Percentiles rank a stretch among this genome's conserved stretches.
phyloP scores from a whole-genome alignment of 2,888 invertebrate species.

The Ochropleura leucogaster region DNA sequence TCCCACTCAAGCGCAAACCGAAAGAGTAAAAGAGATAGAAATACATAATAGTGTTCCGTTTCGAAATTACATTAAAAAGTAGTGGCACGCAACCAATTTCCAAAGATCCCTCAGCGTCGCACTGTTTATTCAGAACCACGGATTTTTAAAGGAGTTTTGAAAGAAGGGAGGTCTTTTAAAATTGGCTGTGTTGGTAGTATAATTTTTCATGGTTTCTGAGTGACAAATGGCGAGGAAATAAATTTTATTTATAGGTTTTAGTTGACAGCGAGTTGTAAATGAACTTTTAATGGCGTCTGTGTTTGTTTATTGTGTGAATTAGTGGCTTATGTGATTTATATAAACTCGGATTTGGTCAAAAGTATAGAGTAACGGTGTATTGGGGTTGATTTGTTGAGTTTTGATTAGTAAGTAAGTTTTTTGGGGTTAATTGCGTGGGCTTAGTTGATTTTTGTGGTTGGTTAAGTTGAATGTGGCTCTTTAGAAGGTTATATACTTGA shows the following conservation, averaged over 20 bases:
- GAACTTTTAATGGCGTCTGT: constrained; percentile 75
- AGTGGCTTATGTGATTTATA: constrained; percentile 68
- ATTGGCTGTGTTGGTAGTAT: constrained; percentile 61
- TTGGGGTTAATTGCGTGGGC: constrained; percentile 26
- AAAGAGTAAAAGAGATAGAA: constrained; percentile 46
- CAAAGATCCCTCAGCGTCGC: constrained; percentile 61
- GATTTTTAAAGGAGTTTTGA: constrained; percentile 56
- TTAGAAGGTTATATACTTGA: not conserved
- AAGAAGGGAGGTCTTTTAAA: constrained; percentile 64
- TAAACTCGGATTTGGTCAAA: constrained; percentile 45
- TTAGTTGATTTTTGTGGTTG: not conserved
- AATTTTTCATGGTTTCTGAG: constrained; percentile 77
- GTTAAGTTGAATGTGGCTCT: not conserved
- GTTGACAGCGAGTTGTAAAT: constrained; percentile 78
- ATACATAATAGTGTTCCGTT: constrained; percentile 61
- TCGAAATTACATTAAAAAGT: constrained; percentile 70
- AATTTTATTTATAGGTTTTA: constrained; percentile 77
- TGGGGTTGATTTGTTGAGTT: constrained; percentile 17
- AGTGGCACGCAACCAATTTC: constrained; percentile 65
- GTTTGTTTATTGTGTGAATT: constrained; percentile 71
- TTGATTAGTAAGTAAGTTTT: constrained; percentile 22
- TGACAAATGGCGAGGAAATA: constrained; percentile 75
- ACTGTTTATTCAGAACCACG: constrained; percentile 57
- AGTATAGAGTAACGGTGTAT: constrained; percentile 14
- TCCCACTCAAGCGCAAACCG: constrained; percentile 45